Percentiles rank a stretch among this genome's conserved stretches.
These are phyloP conservation scores for Darevskia mixta DNA, from an alignment of 2,797 vertebrate genomes.

Conservation along the genomic window DNA sequence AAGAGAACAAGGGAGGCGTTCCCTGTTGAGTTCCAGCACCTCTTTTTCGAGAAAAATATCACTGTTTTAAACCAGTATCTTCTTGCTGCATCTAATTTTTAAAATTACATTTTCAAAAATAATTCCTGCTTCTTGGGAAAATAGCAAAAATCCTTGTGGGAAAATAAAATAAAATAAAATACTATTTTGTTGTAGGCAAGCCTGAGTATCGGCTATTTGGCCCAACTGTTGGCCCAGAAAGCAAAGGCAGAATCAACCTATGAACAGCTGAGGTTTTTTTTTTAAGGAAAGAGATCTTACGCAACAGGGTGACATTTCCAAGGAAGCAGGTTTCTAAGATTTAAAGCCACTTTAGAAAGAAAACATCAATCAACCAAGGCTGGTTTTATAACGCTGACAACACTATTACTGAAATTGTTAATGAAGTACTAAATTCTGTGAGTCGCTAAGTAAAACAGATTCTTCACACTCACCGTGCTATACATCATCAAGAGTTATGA, in stretches of 20 bases:
- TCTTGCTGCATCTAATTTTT: neutral
- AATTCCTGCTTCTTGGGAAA: neutral
- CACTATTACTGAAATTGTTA: slow-evolving; percentile 32
- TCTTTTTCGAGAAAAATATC: no score
- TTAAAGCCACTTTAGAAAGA: slow-evolving; percentile 2
- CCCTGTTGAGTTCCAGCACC: no score
- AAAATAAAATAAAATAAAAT: neutral
- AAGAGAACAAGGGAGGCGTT: no score
- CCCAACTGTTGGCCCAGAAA: neutral
- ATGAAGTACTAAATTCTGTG: neutral
- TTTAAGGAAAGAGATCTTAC: neutral
- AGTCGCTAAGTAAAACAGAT: neutral
- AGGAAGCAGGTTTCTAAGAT: neutral
- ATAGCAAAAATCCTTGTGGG: neutral
- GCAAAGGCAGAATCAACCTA: neutral
- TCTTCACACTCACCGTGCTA: neutral
- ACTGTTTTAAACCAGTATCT: neutral
- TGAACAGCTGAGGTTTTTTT: neutral
- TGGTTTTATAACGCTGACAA: neutral
- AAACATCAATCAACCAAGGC: neutral
- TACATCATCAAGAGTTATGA: neutral
- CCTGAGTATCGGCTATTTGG: neutral
- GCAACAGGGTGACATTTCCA: neutral
- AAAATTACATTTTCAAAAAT: neutral
- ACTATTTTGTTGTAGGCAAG: neutral